Base-by-base conservation (phyloP, 2,888 invertebrate species). In the Caenorhabditis japonica region DNA sequence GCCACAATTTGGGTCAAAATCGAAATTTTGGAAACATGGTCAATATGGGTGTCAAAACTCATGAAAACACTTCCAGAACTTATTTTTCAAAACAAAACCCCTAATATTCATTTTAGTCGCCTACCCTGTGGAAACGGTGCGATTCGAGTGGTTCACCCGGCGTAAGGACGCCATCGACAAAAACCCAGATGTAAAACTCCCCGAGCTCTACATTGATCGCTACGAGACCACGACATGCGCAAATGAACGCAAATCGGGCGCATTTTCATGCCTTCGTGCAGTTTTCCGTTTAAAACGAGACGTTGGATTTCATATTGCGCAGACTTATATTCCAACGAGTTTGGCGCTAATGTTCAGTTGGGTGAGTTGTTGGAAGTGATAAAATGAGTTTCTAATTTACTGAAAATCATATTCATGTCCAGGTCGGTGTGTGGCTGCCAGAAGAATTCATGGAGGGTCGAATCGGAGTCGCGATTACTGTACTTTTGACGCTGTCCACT, bases 361-460 rank as follows among this genome's bases (percentile, higher is more conserved):
- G 87, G 87, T 83, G 39, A 51, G 36, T 0, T 13, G 21, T 43
- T n/a, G 8, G 25, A 43, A 53, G n/a, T 30, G 13, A 10, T 38
- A 27, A 12, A 39, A n/a, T 15, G n/a, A 2, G 1, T 25, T 27
- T 15, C 34, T 51, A 13, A 19, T 17, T 44, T 44, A 19, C 21
- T 44, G 44, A 25, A 25, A 12, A 44, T 19, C 5, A 19, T 38
- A 4, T 25, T 13, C 23, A 43, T 23, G 60, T 62, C 23, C 38
- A 81, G 82, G 84, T 86, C 0, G 87, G 87, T 4, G 87, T 87
- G 3, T 87, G 87, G 87, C 76, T 87, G 3, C 87, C 87, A 2
- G 84, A 87, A 62, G 86, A 87, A 60, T 87, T 87, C 64, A 87
- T 86, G 85, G 87, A 87, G 64, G 87, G 86, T 4, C 79, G 87